Base-by-base conservation (phyloP, 2,113 vertebrate genomes). In the Protobothrops mucrosquamatus region DNA sequence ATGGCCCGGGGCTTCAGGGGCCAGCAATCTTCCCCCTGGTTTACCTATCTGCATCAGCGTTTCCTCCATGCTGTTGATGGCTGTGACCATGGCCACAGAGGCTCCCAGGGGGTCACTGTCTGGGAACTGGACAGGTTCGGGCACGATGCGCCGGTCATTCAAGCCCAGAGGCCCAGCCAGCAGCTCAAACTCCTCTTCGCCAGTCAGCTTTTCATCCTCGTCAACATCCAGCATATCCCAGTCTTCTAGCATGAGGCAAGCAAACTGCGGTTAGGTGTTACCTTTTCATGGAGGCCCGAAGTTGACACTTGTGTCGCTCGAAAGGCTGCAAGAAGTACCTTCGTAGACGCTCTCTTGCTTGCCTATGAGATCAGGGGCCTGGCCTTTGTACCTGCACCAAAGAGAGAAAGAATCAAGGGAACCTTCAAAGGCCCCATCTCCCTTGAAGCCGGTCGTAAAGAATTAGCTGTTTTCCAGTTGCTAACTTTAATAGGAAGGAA, bases 151-250 rank as follows among this genome's bases (percentile, higher is more conserved):
- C 0, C 98, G 98, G 94, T 99, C 99, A 0, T 98, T 99, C 93
- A 99, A 98, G 57, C 99, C 99, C 91, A 99, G 96, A 3, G 99
- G 99, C 2, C 98, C 99, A 34, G 99, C 98, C 96, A 99, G 92
- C 34, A 99, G 97, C 91, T 99, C 99, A 96, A 99, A 99, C 94
- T 99, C 99, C 94, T 99, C 99, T 96, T 99, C 99, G 1, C 99
- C 99, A 0, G 99, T 99, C 95, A 99, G 95, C 93, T 99, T 99
- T 93, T 99, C 99, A 22, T 99, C 98, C 94, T 99, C 99, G 0
- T 99, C 99, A 34, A 99, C 98, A 87, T 99, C 99, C 96, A 99
- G 96, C 99, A 99, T 99, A 97, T 99, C 99, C 99, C 99, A 99
- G 96, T 99, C 99, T 97, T 99, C 99, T 99, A 97, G 43, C 96